Conservation (phyloP, 1,140 invertebrate species). For the Thereuonema tuberculata region DNA sequence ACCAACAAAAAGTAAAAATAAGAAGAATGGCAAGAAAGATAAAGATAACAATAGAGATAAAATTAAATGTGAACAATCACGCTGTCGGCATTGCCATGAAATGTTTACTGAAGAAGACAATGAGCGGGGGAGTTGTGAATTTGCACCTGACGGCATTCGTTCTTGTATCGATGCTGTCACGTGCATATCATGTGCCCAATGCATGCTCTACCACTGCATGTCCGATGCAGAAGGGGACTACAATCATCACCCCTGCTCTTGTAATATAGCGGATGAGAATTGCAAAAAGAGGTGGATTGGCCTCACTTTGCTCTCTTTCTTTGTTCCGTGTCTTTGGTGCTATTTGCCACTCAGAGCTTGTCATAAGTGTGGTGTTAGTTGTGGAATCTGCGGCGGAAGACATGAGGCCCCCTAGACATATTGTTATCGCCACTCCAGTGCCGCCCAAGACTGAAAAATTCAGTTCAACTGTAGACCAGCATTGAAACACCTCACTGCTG, state of each 20-base stretch:
- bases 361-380: slow-evolving; percentile 62
- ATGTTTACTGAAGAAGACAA: slow-evolving; percentile 55
- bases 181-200: slow-evolving; percentile 69
- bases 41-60: slow-evolving; percentile 17
- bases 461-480: no score
- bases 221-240: slow-evolving; percentile 58
- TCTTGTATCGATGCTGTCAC: slow-evolving; percentile 65
- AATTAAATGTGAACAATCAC: slow-evolving; percentile 20
- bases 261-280: slow-evolving; percentile 34
- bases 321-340: slow-evolving; percentile 86
- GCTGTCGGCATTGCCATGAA: slow-evolving; percentile 37
- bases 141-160: slow-evolving; percentile 68
- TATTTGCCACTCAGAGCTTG: slow-evolving; percentile 72
- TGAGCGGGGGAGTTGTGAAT: slow-evolving; percentile 66
- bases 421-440: no score
- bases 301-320: slow-evolving; percentile 63
- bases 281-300: slow-evolving; percentile 59
- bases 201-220: slow-evolving; percentile 86
- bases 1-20: slow-evolving; percentile 43
- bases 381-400: slow-evolving; percentile 64
- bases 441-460: no score
- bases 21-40: slow-evolving; percentile 7
- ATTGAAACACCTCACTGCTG: no score
- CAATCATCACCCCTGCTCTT: slow-evolving; percentile 62
- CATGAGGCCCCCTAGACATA: slow-evolving; percentile 55